Percentiles rank a stretch among this genome's conserved stretches.
Evolutionary conservation across 2,888 invertebrate genomes (phyloP).

Genomic region (Gastracanthus pulcherrimus): DNA sequence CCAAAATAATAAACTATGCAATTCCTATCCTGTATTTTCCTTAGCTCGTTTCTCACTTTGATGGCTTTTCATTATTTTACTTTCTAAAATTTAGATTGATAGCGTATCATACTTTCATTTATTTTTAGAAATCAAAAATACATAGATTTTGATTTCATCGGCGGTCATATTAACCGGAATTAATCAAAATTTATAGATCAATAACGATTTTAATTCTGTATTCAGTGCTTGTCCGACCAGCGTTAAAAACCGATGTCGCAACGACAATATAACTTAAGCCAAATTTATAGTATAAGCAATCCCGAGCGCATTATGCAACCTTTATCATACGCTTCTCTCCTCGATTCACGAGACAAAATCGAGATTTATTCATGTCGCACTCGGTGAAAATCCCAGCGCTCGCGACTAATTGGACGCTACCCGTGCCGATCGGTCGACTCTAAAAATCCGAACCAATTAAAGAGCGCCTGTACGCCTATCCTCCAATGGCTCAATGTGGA

Average conservation of each 20-base stretch:
- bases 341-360: neutral
- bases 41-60: neutral
- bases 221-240: neutral
- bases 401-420: neutral
- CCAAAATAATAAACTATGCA: neutral
- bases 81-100: neutral
- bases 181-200: neutral
- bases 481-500: neutral
- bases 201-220: neutral
- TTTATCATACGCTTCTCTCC: neutral
- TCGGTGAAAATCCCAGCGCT: neutral
- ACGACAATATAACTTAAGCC: slow-evolving; percentile 14
- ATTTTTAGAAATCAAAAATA: neutral
- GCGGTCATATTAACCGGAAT: neutral
- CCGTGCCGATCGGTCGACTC: neutral
- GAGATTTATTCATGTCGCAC: neutral
- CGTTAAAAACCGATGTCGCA: neutral
- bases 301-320: slow-evolving; percentile 9
- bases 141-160: neutral
- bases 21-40: neutral
- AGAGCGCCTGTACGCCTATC: neutral
- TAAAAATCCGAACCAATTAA: slow-evolving; percentile 26
- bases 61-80: neutral
- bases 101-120: neutral
- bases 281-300: slow-evolving; percentile 8